Evolutionary conservation across 2,797 vertebrate species (phyloP), one percentile per base, ranked within the genome.

Genomic region (Vireo griseus): DNA sequence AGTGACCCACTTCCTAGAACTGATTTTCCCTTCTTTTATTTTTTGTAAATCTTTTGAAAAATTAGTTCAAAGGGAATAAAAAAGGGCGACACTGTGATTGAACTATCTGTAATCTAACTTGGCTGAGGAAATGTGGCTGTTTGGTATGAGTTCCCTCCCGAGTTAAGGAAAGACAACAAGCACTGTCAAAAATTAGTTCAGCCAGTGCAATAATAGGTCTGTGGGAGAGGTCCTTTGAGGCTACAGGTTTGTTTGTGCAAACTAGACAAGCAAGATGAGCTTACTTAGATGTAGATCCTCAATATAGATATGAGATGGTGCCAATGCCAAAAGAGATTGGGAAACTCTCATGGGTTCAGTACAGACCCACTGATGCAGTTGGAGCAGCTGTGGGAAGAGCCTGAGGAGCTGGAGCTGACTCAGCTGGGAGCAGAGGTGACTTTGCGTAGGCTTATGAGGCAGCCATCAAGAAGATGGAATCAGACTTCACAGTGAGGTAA

Each of bases 1-100:
- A 86, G 40, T 57, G 71, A 88, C 51, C 67, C 20, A 29, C 52
- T 86, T 96, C 80, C 68, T 79, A 52, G 37, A 84, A 84, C 45
- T 55, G 44, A 35, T 81, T 92, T 83, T 69, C 6, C 35, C 21
- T 51, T 72, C 9, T 78, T 72, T 68, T 44, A 9, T 71, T 66
- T 83, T 69, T 74, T n/a, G 29, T 14, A 84, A 50, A 50, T 48
- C 44, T 66, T 62, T 67, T 88, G 42, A 80, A 92, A 82, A 65
- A 69, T 7, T 44, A 58, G n/a, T 87, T 94, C 61, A 92, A 90
- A 77, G 13, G 28, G 37, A 90, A 65, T 68, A 29, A 67, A 68
- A 35, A 87, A 57, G 15, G 8, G 24, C 82, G 44, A 31, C 9
- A 11, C 48, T 58, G 18, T 26, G 16, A 14, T 55, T 73, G 51